Conservation (phyloP, 2,113 vertebrate genomes). For the Speoplatyrhinus poulsoni region DNA sequence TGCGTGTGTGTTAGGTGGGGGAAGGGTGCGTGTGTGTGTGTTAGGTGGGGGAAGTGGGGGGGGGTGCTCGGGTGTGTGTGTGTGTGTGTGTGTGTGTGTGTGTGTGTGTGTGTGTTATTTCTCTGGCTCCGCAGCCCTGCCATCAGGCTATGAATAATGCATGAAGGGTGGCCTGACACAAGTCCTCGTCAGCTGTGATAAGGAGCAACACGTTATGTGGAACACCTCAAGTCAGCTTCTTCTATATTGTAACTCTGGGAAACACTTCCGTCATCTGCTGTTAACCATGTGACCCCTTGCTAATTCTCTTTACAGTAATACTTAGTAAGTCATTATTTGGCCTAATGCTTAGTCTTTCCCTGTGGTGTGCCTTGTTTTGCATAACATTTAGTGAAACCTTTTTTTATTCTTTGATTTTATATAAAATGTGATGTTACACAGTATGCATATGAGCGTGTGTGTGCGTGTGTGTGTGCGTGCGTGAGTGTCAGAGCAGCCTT, state of each 20-base stretch:
- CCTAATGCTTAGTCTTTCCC: no score
- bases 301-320: not conserved
- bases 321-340: no score
- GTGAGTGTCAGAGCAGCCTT: not conserved
- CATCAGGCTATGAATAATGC: slow-evolving; percentile 31
- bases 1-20: not conserved
- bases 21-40: not conserved
- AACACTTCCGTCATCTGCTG: not conserved
- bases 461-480: slow-evolving; percentile 6
- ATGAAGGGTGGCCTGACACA: slow-evolving; percentile 28
- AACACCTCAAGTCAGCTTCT: slow-evolving; percentile 6
- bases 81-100: not conserved
- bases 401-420: not conserved
- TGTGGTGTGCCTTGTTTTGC: no score
- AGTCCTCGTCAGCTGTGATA: slow-evolving; percentile 25
- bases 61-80: not conserved
- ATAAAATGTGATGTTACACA: not conserved
- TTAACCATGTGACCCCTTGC: not conserved
- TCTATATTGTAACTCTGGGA: not conserved
- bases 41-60: not conserved
- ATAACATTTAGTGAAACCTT: no score
- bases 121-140: not conserved
- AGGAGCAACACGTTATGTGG: slow-evolving; percentile 8
- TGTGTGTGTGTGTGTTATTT: no score
- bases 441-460: not conserved